Base-by-base conservation (phyloP, 2,113 vertebrate species). In the Heteronetta atricapilla region DNA sequence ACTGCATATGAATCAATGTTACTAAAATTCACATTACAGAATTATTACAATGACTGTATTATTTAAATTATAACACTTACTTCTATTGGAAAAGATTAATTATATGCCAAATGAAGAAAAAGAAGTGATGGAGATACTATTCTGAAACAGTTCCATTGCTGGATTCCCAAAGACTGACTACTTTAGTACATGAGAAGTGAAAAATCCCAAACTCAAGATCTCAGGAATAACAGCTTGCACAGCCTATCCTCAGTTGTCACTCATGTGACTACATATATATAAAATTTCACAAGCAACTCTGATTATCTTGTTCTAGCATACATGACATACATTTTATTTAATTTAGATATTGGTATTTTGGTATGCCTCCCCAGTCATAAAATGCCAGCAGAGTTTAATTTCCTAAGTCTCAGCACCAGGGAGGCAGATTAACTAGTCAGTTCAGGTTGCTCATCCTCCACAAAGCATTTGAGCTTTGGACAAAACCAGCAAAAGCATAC, bases 381-480 rank as follows among this genome's bases (percentile, higher is more conserved):
- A 89, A 62, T 44, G 85, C 14, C 8, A 59, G 23, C 21, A 53
- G 7, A 53, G 12, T 70, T 84, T 52, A 48, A 74, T 59, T 78
- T 78, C 36, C 56, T 82, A 70, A 88, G 34, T 33, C 70, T 70
- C 33, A 77, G 48, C 22, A 89, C 3, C 6, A 48, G 44, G 3
- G 13, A 34, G 91, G 72, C 18, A 63, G 38, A 86, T 48, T 46
- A 59, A 19, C 31, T 70, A 36, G 19, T 55, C 14, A 0, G 0
- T 36, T 84, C 58, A 69, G 33, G 70, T 18, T 64, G 48, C 25
- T 82, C 44, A 40, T 23, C 21, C 23, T 34, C 33, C 50, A 44
- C 0, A 2, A 6, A 73, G 53, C 31, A 84, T n/a, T 10, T 0
- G 0, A 40, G 25, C 66, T 86, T 80, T 31, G 19, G 50, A 82